phyloP scores from a whole-genome alignment of 1,140 invertebrate species.

The Antheraea mylitta region DNA sequence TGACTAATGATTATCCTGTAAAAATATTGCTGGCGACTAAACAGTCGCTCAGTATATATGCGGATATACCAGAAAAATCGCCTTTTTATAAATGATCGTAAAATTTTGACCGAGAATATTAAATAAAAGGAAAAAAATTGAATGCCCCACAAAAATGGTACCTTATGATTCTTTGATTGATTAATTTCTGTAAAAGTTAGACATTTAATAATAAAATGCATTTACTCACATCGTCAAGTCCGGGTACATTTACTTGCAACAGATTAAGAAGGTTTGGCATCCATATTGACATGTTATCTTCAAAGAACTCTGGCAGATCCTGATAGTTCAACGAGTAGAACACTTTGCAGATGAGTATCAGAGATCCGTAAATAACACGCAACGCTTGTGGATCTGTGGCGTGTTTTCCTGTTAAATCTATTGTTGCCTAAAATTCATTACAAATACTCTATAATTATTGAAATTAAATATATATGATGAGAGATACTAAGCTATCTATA shows the following conservation, averaged over 20 bases:
- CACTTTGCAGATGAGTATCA: conserved; percentile 95
- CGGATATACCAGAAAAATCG: too few relatives aligned
- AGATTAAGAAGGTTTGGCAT: conserved; percentile 94
- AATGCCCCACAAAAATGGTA: too few relatives aligned
- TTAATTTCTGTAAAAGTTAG: too few relatives aligned
- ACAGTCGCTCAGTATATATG: too few relatives aligned
- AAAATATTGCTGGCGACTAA: too few relatives aligned
- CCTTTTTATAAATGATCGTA: too few relatives aligned
- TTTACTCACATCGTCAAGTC: conserved; percentile 82
- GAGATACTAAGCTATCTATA: too few relatives aligned
- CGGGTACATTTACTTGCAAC: conserved; percentile 87
- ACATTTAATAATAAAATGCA: not conserved
- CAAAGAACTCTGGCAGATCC: conserved; percentile 98
- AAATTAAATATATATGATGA: too few relatives aligned
- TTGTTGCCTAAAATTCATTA: conserved; percentile 84
- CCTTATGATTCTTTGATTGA: too few relatives aligned
- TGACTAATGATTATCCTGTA: too few relatives aligned
- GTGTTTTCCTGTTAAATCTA: conserved; percentile 89
- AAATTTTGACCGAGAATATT: too few relatives aligned
- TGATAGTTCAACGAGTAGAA: conserved; percentile 98
- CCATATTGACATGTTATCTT: conserved; percentile 97
- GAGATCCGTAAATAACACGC: conserved; percentile 93
- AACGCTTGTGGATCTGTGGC: conserved; percentile 89
- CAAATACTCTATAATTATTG: not conserved
- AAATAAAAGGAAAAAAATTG: too few relatives aligned